Conservation (phyloP, 2,113 vertebrate genomes). For the Pachyramphus minor region DNA sequence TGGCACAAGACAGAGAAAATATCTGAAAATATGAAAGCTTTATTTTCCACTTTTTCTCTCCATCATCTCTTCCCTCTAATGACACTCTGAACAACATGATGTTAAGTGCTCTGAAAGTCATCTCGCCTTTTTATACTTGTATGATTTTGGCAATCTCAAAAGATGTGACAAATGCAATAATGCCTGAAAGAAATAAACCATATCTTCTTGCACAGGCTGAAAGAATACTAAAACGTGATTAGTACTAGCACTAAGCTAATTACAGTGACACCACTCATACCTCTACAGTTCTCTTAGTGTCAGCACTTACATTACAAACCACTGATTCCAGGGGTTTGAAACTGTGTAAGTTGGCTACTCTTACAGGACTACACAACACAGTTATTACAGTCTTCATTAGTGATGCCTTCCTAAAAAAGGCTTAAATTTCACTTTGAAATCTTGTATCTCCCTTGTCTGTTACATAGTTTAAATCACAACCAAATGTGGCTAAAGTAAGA, state of each 20-base stretch:
- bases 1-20: not conserved
- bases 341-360: not conserved
- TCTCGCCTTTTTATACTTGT: not conserved
- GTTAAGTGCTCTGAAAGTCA: conserved; percentile 14
- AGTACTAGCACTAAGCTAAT: conserved; percentile 5
- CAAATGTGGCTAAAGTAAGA: not conserved
- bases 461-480: not conserved
- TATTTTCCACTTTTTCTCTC: not conserved
- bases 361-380: not conserved
- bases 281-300: not conserved
- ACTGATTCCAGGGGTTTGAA: not conserved
- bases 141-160: not conserved
- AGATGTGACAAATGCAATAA: conserved; percentile 33
- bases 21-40: not conserved
- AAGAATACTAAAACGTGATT: not conserved
- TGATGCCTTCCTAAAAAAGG: not conserved
- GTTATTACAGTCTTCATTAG: not conserved
- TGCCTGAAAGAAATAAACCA: conserved; percentile 22
- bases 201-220: not conserved
- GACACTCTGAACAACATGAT: not conserved
- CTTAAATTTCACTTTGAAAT: not conserved
- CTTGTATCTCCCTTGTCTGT: not conserved
- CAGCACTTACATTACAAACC: not conserved
- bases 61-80: not conserved
- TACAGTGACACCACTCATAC: not conserved